Conservation (phyloP, 2,797 vertebrate species). For the Sus cebifrons region DNA sequence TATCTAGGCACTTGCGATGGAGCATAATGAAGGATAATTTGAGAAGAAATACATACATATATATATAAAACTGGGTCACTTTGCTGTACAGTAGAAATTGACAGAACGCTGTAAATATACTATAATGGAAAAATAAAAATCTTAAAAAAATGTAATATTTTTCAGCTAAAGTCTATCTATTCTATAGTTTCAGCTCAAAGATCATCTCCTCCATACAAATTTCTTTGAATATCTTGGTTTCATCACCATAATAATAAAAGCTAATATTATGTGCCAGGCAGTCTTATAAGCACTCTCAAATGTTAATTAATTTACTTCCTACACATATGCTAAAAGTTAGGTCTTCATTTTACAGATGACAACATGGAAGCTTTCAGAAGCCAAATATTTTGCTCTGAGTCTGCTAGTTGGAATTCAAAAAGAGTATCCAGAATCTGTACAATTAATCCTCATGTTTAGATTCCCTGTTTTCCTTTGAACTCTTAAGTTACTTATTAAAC, state of each 20-base stretch:
- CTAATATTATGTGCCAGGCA: background rate
- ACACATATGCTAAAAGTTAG: background rate
- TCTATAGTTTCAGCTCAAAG: slow-evolving; percentile 28
- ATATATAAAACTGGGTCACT: too few species aligned
- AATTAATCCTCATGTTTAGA: background rate
- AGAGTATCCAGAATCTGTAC: background rate
- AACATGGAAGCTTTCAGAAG: background rate
- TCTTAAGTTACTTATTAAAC: background rate
- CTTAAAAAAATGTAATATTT: too few species aligned
- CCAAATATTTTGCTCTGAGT: background rate
- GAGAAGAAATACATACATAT: too few species aligned
- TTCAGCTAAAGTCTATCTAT: background rate
- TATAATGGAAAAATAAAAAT: too few species aligned
- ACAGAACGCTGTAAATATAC: too few species aligned
- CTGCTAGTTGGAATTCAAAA: background rate
- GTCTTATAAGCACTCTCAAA: background rate
- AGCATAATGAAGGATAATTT: too few species aligned
- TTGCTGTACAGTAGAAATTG: too few species aligned
- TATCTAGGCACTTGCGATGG: too few species aligned
- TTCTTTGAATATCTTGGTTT: background rate
- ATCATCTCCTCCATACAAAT: background rate
- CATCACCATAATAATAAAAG: background rate
- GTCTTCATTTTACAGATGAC: background rate
- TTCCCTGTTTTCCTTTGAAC: background rate
- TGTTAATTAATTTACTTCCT: background rate